Conservation (phyloP, 2,113 vertebrate genomes). For the Eretmochelys imbricata region DNA sequence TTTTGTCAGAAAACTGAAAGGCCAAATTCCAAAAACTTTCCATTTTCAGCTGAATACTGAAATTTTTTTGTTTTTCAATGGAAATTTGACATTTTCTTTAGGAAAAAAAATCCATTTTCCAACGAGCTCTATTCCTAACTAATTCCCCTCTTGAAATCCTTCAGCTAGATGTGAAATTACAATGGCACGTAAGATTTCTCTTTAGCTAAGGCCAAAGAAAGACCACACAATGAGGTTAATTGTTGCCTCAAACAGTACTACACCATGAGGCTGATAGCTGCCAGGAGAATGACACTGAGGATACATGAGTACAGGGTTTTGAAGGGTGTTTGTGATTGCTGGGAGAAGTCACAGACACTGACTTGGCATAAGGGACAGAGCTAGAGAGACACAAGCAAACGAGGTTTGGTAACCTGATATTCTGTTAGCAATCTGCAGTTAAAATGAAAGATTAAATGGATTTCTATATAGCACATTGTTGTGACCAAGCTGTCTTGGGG, state of each 20-base stretch:
- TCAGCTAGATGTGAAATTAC: background rate
- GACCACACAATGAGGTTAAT: background rate
- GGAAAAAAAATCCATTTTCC: background rate
- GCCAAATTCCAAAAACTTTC: background rate
- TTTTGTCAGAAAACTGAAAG: background rate
- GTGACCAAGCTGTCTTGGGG: background rate
- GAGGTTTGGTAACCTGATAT: background rate
- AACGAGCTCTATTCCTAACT: rapidly evolving
- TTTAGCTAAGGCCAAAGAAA: background rate
- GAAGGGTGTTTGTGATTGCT: background rate
- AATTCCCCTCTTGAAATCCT: background rate
- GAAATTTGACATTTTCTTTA: background rate
- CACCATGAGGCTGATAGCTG: background rate
- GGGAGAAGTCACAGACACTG: background rate
- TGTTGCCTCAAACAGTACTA: background rate
- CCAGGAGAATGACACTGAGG: background rate
- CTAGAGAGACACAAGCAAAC: background rate
- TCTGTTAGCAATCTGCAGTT: background rate
- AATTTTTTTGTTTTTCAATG: background rate
- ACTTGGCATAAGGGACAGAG: background rate
- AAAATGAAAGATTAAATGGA: background rate
- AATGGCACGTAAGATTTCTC: background rate
- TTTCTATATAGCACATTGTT: rapidly evolving
- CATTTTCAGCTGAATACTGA: background rate
- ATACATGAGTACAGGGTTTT: background rate